A percentile compares a stretch with the other conserved stretches of the same genome.
These are phyloP conservation scores for Elysia crispata DNA, from an alignment of 2,888 invertebrate genomes.

Conservation along the genomic window DNA sequence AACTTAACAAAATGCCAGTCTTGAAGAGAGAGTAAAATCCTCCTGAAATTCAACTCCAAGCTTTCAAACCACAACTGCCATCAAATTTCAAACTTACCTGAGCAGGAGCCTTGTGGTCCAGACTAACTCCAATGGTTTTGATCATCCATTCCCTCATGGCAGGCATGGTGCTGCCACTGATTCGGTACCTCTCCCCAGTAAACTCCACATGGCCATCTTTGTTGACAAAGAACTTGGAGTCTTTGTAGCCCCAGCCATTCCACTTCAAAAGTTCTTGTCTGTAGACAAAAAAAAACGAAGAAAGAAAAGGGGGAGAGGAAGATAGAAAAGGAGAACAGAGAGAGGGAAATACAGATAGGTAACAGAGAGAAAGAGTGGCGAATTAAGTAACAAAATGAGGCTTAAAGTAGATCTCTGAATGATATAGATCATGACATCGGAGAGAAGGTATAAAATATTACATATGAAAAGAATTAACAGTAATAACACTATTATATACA, in stretches of 20 bases:
- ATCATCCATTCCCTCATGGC: conserved; percentile 89
- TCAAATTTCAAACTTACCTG: conserved; percentile 73
- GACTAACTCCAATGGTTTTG: conserved; percentile 83
- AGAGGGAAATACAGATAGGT: not conserved
- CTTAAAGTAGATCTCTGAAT: too few species aligned
- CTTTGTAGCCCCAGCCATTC: conserved; percentile 99
- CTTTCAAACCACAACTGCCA: not conserved
- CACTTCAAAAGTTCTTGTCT: conserved; percentile 96
- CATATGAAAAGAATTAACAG: too few species aligned
- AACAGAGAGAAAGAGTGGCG: conserved; percentile 11
- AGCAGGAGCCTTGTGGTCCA: conserved; percentile 78
- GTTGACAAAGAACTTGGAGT: conserved; percentile 89
- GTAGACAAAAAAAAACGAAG: conserved; percentile 55
- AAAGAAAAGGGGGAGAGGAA: too few species aligned
- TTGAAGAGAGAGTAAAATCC: too few species aligned
- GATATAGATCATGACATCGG: too few species aligned
- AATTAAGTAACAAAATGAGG: not conserved
- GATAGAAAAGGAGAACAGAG: too few species aligned
- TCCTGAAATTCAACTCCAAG: too few species aligned
- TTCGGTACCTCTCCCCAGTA: conserved; percentile 86
- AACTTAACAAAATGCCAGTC: too few species aligned
- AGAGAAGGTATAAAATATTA: too few species aligned
- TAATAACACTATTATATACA: too few species aligned
- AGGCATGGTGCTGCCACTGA: conserved; percentile 82
- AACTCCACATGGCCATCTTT: conserved; percentile 85